Conservation (phyloP, 2,113 vertebrate genomes). For the Nettapus auritus region DNA sequence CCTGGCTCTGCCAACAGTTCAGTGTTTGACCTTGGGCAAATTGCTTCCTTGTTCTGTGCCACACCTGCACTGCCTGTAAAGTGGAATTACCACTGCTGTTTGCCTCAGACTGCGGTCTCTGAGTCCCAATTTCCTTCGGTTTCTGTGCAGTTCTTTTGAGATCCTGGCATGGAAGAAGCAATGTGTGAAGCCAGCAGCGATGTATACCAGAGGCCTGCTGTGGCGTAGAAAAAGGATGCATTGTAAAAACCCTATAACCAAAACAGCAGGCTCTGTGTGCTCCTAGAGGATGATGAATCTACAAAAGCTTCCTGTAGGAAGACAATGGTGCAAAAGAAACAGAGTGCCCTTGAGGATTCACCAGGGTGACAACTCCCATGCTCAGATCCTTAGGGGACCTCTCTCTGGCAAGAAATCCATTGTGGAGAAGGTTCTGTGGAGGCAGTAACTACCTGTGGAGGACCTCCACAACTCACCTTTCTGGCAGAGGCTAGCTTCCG, state of each 20-base stretch:
- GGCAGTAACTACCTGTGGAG: background rate
- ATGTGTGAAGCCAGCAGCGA: background rate
- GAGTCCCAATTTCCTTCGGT: background rate
- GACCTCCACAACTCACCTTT: background rate
- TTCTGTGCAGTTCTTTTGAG: slow-evolving; percentile 36
- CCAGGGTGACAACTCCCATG: background rate
- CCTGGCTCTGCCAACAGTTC: slow-evolving; percentile 5
- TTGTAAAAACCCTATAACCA: background rate
- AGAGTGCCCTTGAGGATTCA: background rate
- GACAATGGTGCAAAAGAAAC: background rate
- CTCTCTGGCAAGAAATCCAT: background rate
- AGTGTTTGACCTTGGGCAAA: slow-evolving; percentile 31
- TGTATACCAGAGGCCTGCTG: background rate
- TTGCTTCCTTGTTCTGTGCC: background rate
- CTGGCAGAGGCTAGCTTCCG: slow-evolving; percentile 1
- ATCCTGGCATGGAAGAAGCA: slow-evolving; percentile 52
- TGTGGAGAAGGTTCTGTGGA: background rate
- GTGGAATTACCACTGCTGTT: background rate
- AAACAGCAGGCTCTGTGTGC: background rate
- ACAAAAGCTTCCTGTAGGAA: background rate
- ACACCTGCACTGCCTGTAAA: background rate
- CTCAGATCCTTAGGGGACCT: background rate
- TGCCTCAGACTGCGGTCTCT: background rate
- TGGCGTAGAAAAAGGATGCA: accelerated
- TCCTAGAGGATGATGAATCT: background rate